These are phyloP conservation scores for Casuarius casuarius DNA, from an alignment of 2,113 vertebrate genomes.

Conservation along the genomic window DNA sequence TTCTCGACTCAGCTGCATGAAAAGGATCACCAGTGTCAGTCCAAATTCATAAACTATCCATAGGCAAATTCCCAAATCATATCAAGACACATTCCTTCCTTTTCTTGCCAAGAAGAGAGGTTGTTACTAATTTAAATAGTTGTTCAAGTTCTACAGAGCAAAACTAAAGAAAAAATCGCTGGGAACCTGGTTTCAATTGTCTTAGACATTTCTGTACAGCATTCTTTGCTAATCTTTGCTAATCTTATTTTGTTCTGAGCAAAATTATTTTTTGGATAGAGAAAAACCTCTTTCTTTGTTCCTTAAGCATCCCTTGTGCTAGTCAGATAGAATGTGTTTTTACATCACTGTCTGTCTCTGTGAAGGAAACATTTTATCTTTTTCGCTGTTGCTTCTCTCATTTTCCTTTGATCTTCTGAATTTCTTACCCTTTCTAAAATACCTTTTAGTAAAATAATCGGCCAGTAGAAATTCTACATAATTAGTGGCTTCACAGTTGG, in stretches of 20 bases:
- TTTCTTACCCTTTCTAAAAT: constrained; percentile 48
- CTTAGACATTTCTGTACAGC: background rate
- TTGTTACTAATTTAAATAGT: constrained; percentile 52
- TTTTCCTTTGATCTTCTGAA: constrained; percentile 29
- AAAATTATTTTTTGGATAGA: constrained; percentile 13
- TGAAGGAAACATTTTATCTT: background rate
- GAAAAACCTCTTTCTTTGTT: constrained; percentile 37
- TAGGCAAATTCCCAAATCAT: constrained; percentile 12
- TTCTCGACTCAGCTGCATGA: background rate
- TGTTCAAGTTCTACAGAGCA: background rate
- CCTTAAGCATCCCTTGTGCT: constrained; percentile 42
- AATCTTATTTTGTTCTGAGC: constrained; percentile 47
- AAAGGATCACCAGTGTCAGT: background rate
- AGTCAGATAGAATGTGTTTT: constrained; percentile 12
- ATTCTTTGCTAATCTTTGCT: constrained; percentile 50
- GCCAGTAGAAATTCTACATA: constrained; percentile 40
- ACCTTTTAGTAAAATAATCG: constrained; percentile 46
- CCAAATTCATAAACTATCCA: background rate
- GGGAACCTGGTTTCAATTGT: constrained; percentile 56
- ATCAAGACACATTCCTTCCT: background rate
- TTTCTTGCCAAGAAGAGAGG: constrained; percentile 6
- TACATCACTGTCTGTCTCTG: constrained; percentile 16
- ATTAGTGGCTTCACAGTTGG: constrained; percentile 52
- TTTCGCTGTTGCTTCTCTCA: background rate
- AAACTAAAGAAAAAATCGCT: background rate